A percentile compares a stretch with the other conserved stretches of the same genome.
Conservation (phyloP, 2,113 vertebrate genomes). For the Anser cygnoides region DNA sequence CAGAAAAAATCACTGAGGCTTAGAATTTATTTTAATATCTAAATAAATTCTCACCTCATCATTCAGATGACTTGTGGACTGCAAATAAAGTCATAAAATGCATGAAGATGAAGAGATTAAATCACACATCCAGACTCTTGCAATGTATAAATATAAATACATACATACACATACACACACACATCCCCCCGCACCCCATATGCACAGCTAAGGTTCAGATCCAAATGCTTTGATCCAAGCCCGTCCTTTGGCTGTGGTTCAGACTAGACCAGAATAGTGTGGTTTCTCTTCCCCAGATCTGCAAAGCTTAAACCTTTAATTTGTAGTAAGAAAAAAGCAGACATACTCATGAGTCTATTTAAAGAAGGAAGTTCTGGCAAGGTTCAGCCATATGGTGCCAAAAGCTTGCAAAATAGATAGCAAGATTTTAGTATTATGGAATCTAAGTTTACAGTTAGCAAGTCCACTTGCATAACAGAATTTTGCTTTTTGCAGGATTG, state of each 20-base stretch:
- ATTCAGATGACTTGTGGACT: constrained; percentile 33
- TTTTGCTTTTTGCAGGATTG: neutral
- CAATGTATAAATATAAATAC: constrained; percentile 48
- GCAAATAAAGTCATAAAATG: constrained; percentile 25
- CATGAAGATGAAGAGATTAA: neutral
- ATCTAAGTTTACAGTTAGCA: neutral
- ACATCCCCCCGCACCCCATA: too few species aligned
- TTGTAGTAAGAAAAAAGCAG: neutral
- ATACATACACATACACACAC: neutral
- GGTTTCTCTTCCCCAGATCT: neutral
- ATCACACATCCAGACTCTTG: constrained; percentile 2
- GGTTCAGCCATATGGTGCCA: neutral
- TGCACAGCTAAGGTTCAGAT: neutral
- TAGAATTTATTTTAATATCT: constrained; percentile 67
- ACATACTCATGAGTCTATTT: neutral
- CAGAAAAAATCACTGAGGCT: constrained; percentile 23
- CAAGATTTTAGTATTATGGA: neutral
- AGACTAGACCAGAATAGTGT: neutral
- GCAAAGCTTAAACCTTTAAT: neutral
- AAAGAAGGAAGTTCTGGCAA: neutral
- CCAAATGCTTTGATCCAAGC: neutral
- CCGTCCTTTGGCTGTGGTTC: constrained; percentile 1
- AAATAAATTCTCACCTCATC: constrained; percentile 51
- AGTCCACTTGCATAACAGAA: neutral
- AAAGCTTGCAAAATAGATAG: neutral